Conservation (phyloP, 2,113 vertebrate species). For the Sisor rabdophorus region DNA sequence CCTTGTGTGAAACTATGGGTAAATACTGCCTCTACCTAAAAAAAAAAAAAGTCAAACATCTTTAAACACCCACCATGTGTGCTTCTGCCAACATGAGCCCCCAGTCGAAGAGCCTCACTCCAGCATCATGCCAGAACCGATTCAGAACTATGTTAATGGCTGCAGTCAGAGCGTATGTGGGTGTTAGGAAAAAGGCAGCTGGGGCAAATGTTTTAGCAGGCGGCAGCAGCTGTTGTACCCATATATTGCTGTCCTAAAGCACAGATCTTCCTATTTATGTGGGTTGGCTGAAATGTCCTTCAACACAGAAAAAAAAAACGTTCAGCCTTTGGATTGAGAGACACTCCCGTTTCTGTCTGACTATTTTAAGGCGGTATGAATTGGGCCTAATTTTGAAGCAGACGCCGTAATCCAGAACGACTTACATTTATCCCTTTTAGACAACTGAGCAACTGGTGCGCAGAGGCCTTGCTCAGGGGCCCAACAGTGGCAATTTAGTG, state of each 20-base stretch:
- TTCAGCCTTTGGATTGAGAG: slow-evolving; percentile 11
- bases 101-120: slow-evolving; percentile 30
- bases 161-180: not conserved
- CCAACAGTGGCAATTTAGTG: too few relatives aligned
- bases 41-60: slow-evolving; percentile 37
- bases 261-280: slow-evolving; percentile 38
- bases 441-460: too few relatives aligned
- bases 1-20: not conserved
- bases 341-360: not conserved
- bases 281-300: slow-evolving; percentile 18
- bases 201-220: slow-evolving; percentile 20
- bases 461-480: too few relatives aligned
- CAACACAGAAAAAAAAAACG: slow-evolving; percentile 14
- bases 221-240: slow-evolving; percentile 15
- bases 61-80: slow-evolving; percentile 25
- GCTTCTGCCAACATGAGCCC: slow-evolving; percentile 22
- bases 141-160: slow-evolving; percentile 28
- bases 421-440: too few relatives aligned
- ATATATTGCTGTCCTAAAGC: slow-evolving; percentile 28
- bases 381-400: not conserved
- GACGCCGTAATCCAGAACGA: too few relatives aligned
- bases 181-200: slow-evolving; percentile 7
- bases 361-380: not conserved
- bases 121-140: slow-evolving; percentile 8
- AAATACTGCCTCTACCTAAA: not conserved